phyloP scores from a whole-genome alignment of 2,113 vertebrate species.

The Porphyrio hochstetteri region DNA sequence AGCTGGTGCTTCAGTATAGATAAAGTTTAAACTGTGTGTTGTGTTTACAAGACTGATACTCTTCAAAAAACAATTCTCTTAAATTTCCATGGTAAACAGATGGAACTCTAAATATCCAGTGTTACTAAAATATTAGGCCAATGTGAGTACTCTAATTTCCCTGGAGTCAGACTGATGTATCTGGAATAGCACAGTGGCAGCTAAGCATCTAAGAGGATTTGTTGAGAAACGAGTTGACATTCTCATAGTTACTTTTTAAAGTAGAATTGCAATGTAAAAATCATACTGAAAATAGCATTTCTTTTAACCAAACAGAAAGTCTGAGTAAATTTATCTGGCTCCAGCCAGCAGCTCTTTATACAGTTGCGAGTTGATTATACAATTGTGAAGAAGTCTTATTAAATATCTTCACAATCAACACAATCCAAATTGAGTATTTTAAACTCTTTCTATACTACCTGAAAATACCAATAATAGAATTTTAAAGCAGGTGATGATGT shows the following conservation, averaged over 20 bases:
- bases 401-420: background rate
- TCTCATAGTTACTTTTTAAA: background rate
- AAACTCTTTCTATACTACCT: background rate
- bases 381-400: background rate
- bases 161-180: background rate
- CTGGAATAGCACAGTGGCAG: slow-evolving; percentile 27
- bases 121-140: background rate
- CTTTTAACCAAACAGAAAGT: background rate
- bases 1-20: background rate
- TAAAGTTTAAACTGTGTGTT: background rate
- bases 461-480: slow-evolving; percentile 18
- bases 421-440: background rate
- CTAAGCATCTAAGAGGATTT: background rate
- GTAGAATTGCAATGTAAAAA: background rate
- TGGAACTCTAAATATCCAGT: background rate
- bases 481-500: background rate
- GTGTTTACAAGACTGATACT: background rate
- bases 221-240: background rate
- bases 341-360: background rate
- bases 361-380: background rate
- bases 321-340: background rate
- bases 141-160: background rate
- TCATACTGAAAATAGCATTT: background rate
- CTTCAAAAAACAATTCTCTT: background rate
- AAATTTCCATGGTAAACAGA: background rate